Percentiles rank a stretch among this genome's conserved stretches.
Evolutionary conservation across 2,113 vertebrate species (phyloP).

Genomic region (Haplochromis vanheusdeni): DNA sequence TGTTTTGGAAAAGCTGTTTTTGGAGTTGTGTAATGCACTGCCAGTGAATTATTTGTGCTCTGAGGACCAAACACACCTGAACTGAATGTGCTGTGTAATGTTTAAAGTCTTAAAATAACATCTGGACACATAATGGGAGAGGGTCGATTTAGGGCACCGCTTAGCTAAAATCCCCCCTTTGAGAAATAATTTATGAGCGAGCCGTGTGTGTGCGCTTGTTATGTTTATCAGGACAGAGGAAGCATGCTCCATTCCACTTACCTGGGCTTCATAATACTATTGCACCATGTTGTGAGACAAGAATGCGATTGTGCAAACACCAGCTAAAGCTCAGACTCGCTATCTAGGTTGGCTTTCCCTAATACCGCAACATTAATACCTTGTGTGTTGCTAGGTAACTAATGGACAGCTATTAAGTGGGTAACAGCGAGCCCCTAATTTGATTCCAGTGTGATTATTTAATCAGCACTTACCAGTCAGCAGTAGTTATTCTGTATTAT

Average conservation of each 20-base stretch:
- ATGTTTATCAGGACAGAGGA: constrained; percentile 14
- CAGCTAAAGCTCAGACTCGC: background rate
- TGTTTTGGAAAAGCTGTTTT: background rate
- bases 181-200: constrained; percentile 60
- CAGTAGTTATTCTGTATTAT: background rate
- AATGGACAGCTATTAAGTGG: constrained; percentile 29
- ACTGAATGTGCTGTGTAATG: background rate
- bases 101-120: constrained; percentile 23
- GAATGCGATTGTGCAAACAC: constrained; percentile 21
- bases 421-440: background rate
- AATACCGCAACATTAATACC: background rate
- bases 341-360: background rate
- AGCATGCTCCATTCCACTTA: constrained; percentile 63
- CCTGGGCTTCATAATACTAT: constrained; percentile 16
- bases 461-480: background rate
- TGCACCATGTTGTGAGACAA: background rate
- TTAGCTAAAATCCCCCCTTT: constrained; percentile 47
- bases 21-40: rapidly evolving
- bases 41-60: background rate
- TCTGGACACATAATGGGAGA: background rate
- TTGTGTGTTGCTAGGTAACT: constrained; percentile 59
- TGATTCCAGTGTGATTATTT: constrained; percentile 1
- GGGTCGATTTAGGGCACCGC: constrained; percentile 17
- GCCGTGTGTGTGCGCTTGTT: background rate
- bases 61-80: background rate